phyloP scores from a whole-genome alignment of 1,140 invertebrate genomes.

The Hormaphis cornu region DNA sequence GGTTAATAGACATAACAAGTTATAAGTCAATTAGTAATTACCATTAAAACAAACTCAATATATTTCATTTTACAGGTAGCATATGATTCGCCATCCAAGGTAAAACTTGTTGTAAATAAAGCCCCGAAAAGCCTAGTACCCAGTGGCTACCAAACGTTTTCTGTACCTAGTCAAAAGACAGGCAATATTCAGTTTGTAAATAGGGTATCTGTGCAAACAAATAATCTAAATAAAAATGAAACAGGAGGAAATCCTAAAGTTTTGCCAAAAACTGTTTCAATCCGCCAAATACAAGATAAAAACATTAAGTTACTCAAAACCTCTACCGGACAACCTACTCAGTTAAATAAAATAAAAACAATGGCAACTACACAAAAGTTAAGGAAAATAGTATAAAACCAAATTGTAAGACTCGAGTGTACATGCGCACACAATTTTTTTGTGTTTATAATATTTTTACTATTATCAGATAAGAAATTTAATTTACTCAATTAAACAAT shows the following conservation, averaged over 20 bases:
- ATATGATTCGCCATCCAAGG: conserved; percentile 25
- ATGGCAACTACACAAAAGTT: conserved; percentile 29
- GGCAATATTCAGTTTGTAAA: conserved; percentile 23
- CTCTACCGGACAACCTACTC: neutral
- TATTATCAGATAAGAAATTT: neutral
- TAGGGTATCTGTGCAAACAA: neutral
- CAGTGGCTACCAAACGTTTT: conserved; percentile 28
- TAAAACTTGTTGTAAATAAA: conserved; percentile 18
- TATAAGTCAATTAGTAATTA: too few species aligned
- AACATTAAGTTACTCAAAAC: neutral
- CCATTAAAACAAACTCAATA: neutral
- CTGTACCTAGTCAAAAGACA: conserved; percentile 6
- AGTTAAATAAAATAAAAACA: conserved; percentile 22
- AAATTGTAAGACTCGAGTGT: neutral
- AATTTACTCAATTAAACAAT: neutral
- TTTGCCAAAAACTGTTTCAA: conserved; percentile 16
- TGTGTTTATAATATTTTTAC: neutral
- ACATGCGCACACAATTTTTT: neutral
- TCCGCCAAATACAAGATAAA: conserved; percentile 5
- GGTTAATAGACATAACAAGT: too few species aligned
- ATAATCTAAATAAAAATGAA: neutral
- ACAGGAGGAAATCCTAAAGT: neutral
- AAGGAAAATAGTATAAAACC: conserved; percentile 19
- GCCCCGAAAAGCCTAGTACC: conserved; percentile 5
- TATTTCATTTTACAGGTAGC: conserved; percentile 12